A percentile compares a stretch with the other conserved stretches of the same genome.
Conservation (phyloP, 1,140 invertebrate genomes). For the Diorhabda elongata region DNA sequence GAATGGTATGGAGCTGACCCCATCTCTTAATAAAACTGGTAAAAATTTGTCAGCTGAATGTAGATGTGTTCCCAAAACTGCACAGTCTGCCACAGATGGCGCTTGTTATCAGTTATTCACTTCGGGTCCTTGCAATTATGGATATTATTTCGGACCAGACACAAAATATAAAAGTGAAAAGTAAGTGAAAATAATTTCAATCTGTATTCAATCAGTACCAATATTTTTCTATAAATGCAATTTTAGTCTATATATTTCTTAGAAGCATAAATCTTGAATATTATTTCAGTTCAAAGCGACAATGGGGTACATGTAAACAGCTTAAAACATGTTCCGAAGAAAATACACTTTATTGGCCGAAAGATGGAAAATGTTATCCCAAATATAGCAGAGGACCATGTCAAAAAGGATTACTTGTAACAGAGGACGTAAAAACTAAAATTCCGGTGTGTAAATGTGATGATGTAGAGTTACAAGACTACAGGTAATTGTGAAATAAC, state of each 20-base stretch:
- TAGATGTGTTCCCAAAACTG: slow-evolving; percentile 72
- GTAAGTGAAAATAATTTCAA: slow-evolving; percentile 19
- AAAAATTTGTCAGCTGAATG: slow-evolving; percentile 65
- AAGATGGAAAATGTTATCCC: slow-evolving; percentile 66
- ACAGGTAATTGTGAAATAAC: slow-evolving; percentile 9
- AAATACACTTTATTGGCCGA: slow-evolving; percentile 66
- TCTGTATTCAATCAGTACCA: too few species aligned
- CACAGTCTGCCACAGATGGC: slow-evolving; percentile 55
- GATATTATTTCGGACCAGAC: slow-evolving; percentile 69
- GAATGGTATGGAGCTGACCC: slow-evolving; percentile 75
- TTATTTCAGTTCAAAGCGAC: slow-evolving; percentile 45
- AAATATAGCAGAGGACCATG: slow-evolving; percentile 68
- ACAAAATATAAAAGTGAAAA: slow-evolving; percentile 30
- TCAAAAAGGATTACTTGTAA: slow-evolving; percentile 64
- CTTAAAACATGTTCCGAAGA: slow-evolving; percentile 57
- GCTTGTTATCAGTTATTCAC: slow-evolving; percentile 67
- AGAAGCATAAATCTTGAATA: not conserved
- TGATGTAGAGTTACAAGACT: slow-evolving; percentile 24
- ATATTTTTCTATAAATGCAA: not conserved
- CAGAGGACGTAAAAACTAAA: slow-evolving; percentile 43
- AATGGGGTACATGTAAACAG: slow-evolving; percentile 66
- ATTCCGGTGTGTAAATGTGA: slow-evolving; percentile 28
- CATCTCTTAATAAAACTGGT: slow-evolving; percentile 50
- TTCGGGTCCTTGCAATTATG: slow-evolving; percentile 62
- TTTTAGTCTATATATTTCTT: not conserved